phyloP scores from a whole-genome alignment of 2,888 invertebrate species.

The Callyntrura sp. region DNA sequence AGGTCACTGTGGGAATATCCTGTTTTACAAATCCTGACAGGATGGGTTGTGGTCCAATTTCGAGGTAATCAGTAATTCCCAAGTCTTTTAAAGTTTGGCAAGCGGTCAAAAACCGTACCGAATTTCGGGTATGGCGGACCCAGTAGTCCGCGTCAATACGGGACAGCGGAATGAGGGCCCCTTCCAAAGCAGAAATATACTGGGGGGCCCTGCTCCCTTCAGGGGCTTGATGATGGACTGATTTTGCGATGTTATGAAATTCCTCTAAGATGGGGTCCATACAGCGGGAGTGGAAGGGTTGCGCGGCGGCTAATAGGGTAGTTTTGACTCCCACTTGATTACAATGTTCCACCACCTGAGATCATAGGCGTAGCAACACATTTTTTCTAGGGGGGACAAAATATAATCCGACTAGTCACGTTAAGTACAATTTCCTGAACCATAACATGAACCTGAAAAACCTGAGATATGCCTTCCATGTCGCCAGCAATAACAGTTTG shows the following conservation, averaged over 20 bases:
- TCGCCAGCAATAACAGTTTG: no score
- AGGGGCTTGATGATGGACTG: not conserved
- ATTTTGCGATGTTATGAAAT: conserved; percentile 44
- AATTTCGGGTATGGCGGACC: conserved; percentile 74
- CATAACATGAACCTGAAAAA: no score
- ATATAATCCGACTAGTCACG: no score
- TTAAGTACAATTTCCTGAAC: no score
- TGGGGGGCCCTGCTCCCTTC: conserved; percentile 11
- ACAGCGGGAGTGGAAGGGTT: conserved; percentile 62
- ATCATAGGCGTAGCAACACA: no score
- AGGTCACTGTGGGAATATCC: conserved; percentile 18
- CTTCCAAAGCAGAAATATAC: conserved; percentile 77
- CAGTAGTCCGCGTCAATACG: conserved; percentile 70
- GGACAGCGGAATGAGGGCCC: not conserved
- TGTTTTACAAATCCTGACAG: conserved; percentile 60
- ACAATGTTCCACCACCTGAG: no score
- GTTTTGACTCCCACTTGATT: no score
- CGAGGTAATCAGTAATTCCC: conserved; percentile 57
- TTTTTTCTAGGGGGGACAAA: no score
- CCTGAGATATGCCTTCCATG: no score
- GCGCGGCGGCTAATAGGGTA: no score
- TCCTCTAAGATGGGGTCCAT: conserved; percentile 70
- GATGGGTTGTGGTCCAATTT: conserved; percentile 78
- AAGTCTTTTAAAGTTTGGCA: conserved; percentile 54
- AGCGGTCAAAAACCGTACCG: conserved; percentile 72